Conservation (phyloP, 1,140 invertebrate species). For the Drosophila sulfurigaster region DNA sequence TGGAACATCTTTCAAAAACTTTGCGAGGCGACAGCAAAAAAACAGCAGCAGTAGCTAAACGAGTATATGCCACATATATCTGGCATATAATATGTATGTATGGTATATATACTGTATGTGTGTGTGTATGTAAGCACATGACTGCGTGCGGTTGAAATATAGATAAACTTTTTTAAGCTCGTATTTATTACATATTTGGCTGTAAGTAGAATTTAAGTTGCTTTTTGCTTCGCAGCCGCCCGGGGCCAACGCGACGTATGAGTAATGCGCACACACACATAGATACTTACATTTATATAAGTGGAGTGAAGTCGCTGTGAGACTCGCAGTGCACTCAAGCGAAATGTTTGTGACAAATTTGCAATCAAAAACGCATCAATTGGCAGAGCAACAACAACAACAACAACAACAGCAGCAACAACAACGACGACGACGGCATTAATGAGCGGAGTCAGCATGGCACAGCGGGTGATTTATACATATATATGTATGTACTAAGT, state of each 20-base stretch:
- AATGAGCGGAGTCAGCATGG: conserved; percentile 62
- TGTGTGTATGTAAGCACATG: conserved; percentile 58
- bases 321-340: conserved; percentile 41
- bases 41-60: conserved; percentile 48
- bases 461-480: conserved; percentile 22
- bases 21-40: conserved; percentile 76
- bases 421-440: conserved; percentile 40
- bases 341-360: conserved; percentile 79
- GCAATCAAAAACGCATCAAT: conserved; percentile 83
- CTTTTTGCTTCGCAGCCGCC: conserved; percentile 69
- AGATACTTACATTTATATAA: conserved; percentile 1
- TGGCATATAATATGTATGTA: conserved; percentile 19
- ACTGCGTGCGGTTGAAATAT: conserved; percentile 82
- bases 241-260: conserved; percentile 60
- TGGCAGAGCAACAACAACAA: conserved; percentile 44
- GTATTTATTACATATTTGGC: conserved; percentile 83
- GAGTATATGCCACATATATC: conserved; percentile 47
- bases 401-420: not conserved
- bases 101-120: conserved; percentile 3
- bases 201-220: conserved; percentile 83
- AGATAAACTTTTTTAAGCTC: conserved; percentile 83
- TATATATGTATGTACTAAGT: conserved; percentile 3
- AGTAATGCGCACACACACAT: conserved; percentile 55
- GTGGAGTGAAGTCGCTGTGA: conserved; percentile 8
- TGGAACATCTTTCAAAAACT: conserved; percentile 79